These are phyloP conservation scores for Penaeus indicus DNA, from an alignment of 1,140 invertebrate species.

Conservation along the genomic window DNA sequence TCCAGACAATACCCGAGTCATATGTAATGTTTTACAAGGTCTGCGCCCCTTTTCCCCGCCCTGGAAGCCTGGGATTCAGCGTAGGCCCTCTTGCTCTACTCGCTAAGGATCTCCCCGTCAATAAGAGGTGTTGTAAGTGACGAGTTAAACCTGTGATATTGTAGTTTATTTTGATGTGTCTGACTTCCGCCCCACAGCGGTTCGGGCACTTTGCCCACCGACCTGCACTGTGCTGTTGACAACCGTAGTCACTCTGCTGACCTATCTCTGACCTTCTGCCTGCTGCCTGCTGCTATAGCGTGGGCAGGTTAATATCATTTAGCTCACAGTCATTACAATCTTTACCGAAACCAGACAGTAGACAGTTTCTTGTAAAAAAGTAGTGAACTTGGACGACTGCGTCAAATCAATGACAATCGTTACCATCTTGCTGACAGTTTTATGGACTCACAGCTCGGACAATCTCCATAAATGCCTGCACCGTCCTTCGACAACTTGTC, in stretches of 20 bases:
- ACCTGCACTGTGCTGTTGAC: constrained; percentile 31
- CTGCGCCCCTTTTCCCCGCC: constrained; percentile 2
- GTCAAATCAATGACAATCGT: too few species aligned
- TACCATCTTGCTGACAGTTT: too few species aligned
- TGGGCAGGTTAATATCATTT: too few species aligned
- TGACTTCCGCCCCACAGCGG: constrained; percentile 29
- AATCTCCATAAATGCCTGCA: too few species aligned
- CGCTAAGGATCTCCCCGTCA: constrained; percentile 42
- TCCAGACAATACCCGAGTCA: background rate
- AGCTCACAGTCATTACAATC: too few species aligned
- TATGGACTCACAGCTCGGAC: too few species aligned
- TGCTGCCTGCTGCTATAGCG: background rate
- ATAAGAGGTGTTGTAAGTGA: constrained; percentile 46
- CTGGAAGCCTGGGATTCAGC: background rate
- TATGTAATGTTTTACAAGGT: constrained; percentile 4
- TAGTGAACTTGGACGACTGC: too few species aligned
- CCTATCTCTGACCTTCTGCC: background rate
- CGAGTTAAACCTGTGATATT: constrained; percentile 58
- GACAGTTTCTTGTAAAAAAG: too few species aligned
- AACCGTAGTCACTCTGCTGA: background rate
- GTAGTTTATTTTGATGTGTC: constrained; percentile 58
- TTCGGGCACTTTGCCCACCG: constrained; percentile 47
- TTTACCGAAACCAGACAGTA: too few species aligned
- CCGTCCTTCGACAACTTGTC: too few species aligned
- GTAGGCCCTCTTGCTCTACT: background rate